phyloP scores from a whole-genome alignment of 2,113 vertebrate genomes.

The Todiramphus saurophagus region DNA sequence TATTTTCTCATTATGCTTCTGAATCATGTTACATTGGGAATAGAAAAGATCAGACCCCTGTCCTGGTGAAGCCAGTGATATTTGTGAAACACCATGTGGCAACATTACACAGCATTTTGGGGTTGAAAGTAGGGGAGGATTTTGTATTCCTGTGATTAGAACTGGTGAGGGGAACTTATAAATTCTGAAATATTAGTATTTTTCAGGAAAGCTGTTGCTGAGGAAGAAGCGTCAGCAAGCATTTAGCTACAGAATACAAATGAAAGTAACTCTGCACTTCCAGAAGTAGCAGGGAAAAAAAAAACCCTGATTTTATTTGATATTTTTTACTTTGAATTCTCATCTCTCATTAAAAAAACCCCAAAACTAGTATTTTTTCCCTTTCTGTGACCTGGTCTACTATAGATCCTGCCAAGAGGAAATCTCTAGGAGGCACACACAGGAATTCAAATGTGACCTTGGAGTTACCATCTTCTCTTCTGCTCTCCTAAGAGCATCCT shows the following conservation, averaged over 20 bases:
- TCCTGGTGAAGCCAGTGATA: not conserved
- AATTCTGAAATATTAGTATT: conserved; percentile 15
- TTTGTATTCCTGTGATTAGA: not conserved
- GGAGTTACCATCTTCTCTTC: not conserved
- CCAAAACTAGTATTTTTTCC: not conserved
- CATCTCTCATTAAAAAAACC: not conserved
- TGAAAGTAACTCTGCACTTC: not conserved
- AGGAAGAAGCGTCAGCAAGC: not conserved
- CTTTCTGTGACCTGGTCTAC: not conserved
- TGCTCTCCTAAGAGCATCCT: not conserved
- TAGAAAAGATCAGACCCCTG: not conserved
- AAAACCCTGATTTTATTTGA: not conserved
- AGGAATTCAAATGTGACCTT: not conserved
- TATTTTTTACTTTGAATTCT: not conserved
- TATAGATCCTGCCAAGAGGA: not conserved
- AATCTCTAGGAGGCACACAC: not conserved
- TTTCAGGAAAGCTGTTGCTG: conserved; percentile 1
- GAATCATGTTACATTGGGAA: fast-evolving
- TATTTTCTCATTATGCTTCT: not conserved
- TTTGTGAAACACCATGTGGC: not conserved
- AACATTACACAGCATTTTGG: not conserved
- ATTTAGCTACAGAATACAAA: conserved; percentile 36
- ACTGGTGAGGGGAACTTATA: not conserved
- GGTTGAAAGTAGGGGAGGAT: not conserved
- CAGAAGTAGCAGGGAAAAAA: not conserved